Conservation (phyloP, 2,113 vertebrate genomes). For the Pygoscelis antarcticus region DNA sequence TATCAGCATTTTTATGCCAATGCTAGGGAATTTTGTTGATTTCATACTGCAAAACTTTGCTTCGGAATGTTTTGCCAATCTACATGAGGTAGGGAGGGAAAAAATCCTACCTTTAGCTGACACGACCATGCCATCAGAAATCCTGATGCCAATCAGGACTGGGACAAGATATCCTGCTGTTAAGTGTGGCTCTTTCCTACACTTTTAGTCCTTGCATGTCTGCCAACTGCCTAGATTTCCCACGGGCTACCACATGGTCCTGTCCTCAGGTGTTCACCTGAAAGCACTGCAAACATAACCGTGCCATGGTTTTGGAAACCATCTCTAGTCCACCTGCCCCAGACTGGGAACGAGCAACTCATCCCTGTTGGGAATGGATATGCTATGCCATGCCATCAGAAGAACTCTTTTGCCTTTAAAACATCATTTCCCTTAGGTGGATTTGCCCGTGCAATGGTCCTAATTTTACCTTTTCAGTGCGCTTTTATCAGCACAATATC, state of each 20-base stretch:
- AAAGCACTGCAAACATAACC: neutral
- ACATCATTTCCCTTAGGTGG: neutral
- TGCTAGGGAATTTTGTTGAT: neutral
- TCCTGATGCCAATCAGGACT: neutral
- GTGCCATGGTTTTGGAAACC: neutral
- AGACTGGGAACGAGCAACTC: neutral
- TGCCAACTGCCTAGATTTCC: neutral
- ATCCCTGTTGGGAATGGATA: neutral
- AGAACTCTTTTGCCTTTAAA: neutral
- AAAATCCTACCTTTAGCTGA: neutral
- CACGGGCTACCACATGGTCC: no score
- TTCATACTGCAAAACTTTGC: neutral
- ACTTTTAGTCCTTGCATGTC: neutral
- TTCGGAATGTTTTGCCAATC: neutral
- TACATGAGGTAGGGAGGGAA: neutral
- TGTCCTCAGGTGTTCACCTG: neutral
- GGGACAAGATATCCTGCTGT: neutral
- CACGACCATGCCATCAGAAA: neutral
- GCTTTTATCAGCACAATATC: neutral
- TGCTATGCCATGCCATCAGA: neutral
- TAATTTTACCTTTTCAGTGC: neutral
- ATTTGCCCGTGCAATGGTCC: neutral
- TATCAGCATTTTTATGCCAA: neutral
- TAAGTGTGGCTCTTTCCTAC: neutral
- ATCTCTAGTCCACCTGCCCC: neutral